Percentiles rank a stretch among this genome's conserved stretches.
Evolutionary conservation across 1,140 invertebrate genomes (phyloP).

Genomic region (Heterodera carotae): DNA sequence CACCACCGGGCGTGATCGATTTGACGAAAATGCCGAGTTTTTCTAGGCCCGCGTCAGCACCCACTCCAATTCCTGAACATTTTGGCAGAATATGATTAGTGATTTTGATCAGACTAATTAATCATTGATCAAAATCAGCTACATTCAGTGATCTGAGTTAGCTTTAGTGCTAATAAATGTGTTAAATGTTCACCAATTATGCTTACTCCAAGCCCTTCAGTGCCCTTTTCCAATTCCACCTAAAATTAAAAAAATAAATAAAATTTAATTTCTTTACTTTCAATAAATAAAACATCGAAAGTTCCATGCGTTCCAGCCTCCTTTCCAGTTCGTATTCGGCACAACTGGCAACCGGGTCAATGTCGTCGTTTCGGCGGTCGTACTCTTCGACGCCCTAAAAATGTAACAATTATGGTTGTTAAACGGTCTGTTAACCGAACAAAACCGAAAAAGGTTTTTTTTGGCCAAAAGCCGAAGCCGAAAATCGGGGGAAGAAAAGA

Average conservation of each 20-base stretch:
- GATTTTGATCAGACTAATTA: no score
- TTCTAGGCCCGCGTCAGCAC: slow-evolving; percentile 95
- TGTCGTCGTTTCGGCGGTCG: slow-evolving; percentile 95
- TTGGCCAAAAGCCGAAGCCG: no score
- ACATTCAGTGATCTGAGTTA: no score
- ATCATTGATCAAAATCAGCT: no score
- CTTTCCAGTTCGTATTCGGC: slow-evolving; percentile 98
- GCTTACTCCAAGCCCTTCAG: slow-evolving; percentile 89
- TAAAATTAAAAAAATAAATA: background rate
- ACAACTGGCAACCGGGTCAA: slow-evolving; percentile 96
- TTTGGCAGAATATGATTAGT: no score
- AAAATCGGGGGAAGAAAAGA: no score
- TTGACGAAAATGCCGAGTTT: slow-evolving; percentile 96
- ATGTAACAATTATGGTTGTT: no score
- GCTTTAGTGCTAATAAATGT: no score
- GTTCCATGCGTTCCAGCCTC: slow-evolving; percentile 96
- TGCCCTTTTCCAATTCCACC: slow-evolving; percentile 80
- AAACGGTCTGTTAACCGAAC: no score
- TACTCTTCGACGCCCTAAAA: slow-evolving; percentile 91
- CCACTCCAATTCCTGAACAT: slow-evolving; percentile 77
- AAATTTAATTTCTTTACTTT: slow-evolving; percentile 66
- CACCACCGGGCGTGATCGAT: slow-evolving; percentile 91
- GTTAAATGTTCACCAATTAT: slow-evolving; percentile 89
- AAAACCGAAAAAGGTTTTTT: no score
- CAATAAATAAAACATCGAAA: no score